A percentile compares a stretch with the other conserved stretches of the same genome.
phyloP scores from a whole-genome alignment of 1,140 invertebrate species.

The Venturia canescens region DNA sequence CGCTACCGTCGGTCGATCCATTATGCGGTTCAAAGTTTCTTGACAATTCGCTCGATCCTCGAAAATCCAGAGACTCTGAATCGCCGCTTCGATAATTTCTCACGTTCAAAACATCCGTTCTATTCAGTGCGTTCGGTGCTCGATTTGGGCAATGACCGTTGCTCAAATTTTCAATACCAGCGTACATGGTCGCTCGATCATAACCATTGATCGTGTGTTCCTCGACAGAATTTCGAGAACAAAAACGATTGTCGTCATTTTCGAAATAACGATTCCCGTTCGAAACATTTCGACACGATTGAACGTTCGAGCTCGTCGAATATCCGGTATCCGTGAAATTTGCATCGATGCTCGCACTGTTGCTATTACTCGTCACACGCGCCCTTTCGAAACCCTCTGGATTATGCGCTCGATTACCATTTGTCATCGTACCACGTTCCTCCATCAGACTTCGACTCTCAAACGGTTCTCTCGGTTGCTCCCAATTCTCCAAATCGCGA shows the following conservation, averaged over 20 bases:
- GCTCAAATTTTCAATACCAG: conserved; percentile 45
- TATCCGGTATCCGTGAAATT: conserved; percentile 54
- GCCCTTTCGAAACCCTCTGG: conserved; percentile 38
- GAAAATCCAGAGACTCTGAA: not conserved
- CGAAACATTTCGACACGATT: conserved; percentile 37
- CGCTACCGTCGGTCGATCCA: conserved; percentile 41
- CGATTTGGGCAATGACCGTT: not conserved
- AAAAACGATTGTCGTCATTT: conserved; percentile 40
- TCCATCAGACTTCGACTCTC: conserved; percentile 31
- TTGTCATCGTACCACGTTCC: conserved; percentile 39
- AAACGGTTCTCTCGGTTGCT: not conserved
- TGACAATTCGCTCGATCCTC: not conserved
- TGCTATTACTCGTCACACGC: conserved; percentile 26
- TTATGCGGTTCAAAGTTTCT: conserved; percentile 4
- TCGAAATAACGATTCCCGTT: conserved; percentile 50
- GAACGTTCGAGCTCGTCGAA: conserved; percentile 49
- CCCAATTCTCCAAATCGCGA: conserved; percentile 31
- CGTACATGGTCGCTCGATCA: conserved; percentile 39
- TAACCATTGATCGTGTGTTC: conserved; percentile 33
- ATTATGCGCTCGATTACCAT: conserved; percentile 41
- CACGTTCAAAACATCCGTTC: conserved; percentile 28
- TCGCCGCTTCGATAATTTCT: conserved; percentile 29
- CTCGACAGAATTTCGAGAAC: conserved; percentile 45
- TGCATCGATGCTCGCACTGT: conserved; percentile 41
- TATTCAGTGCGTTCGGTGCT: not conserved